A percentile compares a stretch with the other conserved stretches of the same genome.
phyloP scores from a whole-genome alignment of 1,140 invertebrate genomes.

The Belonocnema kinseyi region DNA sequence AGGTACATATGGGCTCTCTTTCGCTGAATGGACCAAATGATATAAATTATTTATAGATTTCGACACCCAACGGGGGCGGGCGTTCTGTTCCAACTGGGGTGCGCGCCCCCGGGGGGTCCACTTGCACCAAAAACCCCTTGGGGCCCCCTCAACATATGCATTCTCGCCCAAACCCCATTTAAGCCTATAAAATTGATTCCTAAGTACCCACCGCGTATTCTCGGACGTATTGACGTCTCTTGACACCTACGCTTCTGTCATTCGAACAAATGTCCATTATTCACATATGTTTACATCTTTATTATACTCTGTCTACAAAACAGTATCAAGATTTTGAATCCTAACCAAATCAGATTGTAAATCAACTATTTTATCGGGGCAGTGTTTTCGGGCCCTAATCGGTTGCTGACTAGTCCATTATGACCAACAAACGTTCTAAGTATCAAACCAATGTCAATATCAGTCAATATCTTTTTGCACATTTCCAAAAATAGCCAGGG shows the following conservation, averaged over 20 bases:
- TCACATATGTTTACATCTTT: slow-evolving; percentile 44
- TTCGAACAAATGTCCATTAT: slow-evolving; percentile 36
- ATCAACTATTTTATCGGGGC: neutral
- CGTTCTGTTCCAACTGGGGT: slow-evolving; percentile 60
- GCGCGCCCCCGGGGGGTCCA: slow-evolving; percentile 68
- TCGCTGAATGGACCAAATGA: slow-evolving; percentile 74
- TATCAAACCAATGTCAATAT: too few relatives aligned
- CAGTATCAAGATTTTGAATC: slow-evolving; percentile 1
- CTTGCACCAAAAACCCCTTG: slow-evolving; percentile 70
- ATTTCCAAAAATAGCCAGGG: too few relatives aligned
- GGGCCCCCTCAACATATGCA: slow-evolving; percentile 73
- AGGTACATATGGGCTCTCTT: slow-evolving; percentile 72
- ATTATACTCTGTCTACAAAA: slow-evolving; percentile 12
- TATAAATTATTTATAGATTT: slow-evolving; percentile 77
- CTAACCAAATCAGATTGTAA: neutral
- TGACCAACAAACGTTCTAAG: too few relatives aligned
- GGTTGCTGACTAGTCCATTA: too few relatives aligned
- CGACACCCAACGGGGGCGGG: slow-evolving; percentile 66
- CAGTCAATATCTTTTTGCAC: too few relatives aligned
- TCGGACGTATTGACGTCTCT: slow-evolving; percentile 59
- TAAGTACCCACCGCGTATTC: slow-evolving; percentile 72
- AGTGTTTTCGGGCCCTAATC: too few relatives aligned
- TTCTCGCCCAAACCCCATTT: slow-evolving; percentile 61
- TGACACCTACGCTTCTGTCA: slow-evolving; percentile 65
- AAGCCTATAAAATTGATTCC: slow-evolving; percentile 73